Conservation (phyloP, 2,797 vertebrate species). For the Xiphophorus birchmanni region DNA sequence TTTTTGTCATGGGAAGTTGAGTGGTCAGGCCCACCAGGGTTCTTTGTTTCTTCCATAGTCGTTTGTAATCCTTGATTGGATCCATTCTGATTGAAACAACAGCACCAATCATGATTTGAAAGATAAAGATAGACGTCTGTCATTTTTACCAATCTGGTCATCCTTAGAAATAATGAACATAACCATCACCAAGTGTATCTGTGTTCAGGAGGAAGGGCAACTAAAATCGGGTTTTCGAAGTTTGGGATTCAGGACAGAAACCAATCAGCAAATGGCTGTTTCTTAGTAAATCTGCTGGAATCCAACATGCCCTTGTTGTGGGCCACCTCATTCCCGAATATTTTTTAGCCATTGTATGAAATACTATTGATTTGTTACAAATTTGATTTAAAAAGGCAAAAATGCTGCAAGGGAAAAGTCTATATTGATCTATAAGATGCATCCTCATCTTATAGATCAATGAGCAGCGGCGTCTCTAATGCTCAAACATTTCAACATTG, state of each 20-base stretch:
- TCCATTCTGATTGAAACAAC: conserved; percentile 2
- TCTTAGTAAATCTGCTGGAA: background rate
- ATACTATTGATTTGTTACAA: background rate
- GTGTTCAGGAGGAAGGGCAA: background rate
- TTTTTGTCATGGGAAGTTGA: conserved; percentile 9
- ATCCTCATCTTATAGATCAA: background rate
- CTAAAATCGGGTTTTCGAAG: background rate
- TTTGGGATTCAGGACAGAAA: conserved; percentile 1
- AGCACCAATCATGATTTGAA: background rate
- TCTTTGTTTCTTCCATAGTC: conserved; percentile 10
- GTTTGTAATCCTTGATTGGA: background rate
- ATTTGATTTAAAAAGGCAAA: background rate
- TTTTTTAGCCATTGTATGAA: background rate
- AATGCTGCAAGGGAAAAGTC: background rate
- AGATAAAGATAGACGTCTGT: background rate
- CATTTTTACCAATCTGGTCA: background rate
- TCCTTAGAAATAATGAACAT: background rate
- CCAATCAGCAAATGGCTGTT: background rate
- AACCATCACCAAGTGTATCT: background rate
- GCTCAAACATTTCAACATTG: background rate
- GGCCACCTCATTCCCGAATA: background rate
- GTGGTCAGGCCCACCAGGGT: conserved; percentile 20
- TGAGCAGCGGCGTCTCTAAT: background rate
- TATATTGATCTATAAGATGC: background rate
- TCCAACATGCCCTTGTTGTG: background rate